Evolutionary conservation across 2,888 invertebrate genomes (phyloP).

Genomic region (Antheraea yamamai): DNA sequence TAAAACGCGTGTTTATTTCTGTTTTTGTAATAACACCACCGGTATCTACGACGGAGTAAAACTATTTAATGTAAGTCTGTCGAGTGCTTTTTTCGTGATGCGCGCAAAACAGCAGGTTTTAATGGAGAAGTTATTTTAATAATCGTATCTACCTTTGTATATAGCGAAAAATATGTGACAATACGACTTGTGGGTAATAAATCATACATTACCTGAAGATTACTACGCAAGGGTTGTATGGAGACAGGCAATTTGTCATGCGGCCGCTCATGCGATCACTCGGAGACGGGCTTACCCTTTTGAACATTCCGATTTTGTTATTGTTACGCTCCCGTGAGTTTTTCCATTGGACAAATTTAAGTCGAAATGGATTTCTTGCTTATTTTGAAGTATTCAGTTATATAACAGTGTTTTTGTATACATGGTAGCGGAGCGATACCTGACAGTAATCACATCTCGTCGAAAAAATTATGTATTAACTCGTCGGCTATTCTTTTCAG

Average conservation of each 20-base stretch:
- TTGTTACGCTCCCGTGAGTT: conserved; percentile 28
- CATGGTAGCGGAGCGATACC: too few species aligned
- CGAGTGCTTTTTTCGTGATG: too few species aligned
- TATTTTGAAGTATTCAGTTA: background rate
- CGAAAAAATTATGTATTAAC: background rate
- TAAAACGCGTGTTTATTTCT: too few species aligned
- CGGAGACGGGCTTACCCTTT: conserved; percentile 59
- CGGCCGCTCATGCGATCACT: conserved; percentile 58
- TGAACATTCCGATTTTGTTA: conserved; percentile 54
- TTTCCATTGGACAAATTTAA: conserved; percentile 12
- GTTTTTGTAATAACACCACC: too few species aligned
- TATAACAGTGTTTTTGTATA: background rate
- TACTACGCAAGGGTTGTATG: conserved; percentile 51
- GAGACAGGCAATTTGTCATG: conserved; percentile 79
- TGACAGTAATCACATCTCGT: too few species aligned
- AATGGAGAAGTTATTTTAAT: too few species aligned
- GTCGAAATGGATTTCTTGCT: conserved; percentile 2
- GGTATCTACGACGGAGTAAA: too few species aligned
- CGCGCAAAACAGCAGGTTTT: too few species aligned
- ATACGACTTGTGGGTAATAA: conserved; percentile 65
- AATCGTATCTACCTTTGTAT: background rate
- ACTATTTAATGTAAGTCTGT: too few species aligned
- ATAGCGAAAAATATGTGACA: conserved; percentile 14
- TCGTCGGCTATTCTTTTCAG: too few species aligned
- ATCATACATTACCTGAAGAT: conserved; percentile 77